These are phyloP conservation scores for Pelusios castaneus DNA, from an alignment of 2,113 vertebrate genomes.

Conservation along the genomic window DNA sequence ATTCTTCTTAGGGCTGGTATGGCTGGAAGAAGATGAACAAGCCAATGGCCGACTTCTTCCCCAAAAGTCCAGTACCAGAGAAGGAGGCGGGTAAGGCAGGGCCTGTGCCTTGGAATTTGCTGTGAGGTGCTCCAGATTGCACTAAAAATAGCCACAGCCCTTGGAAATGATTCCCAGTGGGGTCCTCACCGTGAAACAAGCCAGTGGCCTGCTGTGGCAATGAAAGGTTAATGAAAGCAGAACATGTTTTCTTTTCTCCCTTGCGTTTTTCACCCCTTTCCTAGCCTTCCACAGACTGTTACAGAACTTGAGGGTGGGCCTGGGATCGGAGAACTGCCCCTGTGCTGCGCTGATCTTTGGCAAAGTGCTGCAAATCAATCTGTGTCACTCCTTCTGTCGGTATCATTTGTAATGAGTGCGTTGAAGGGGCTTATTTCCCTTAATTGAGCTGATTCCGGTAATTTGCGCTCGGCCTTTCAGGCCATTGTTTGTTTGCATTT, in stretches of 20 bases:
- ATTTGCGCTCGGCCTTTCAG: not conserved
- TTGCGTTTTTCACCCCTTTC: not conserved
- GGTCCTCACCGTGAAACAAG: not conserved
- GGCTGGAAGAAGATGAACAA: not conserved
- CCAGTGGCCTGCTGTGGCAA: not conserved
- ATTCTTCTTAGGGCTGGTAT: not conserved
- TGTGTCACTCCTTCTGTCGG: not conserved
- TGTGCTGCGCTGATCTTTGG: not conserved
- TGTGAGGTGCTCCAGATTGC: not conserved
- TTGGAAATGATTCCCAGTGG: rapidly evolving
- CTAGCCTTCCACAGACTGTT: not conserved
- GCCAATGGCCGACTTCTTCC: not conserved
- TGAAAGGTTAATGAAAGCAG: not conserved
- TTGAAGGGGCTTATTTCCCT: not conserved
- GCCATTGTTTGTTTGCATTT: conserved; percentile 16
- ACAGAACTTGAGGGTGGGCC: not conserved
- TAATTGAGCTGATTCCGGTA: conserved; percentile 21
- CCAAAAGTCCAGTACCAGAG: not conserved
- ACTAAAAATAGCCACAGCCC: not conserved
- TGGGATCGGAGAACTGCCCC: not conserved
- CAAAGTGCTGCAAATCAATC: not conserved
- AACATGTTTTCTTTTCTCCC: not conserved
- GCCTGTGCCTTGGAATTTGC: not conserved
- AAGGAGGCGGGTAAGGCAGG: not conserved
- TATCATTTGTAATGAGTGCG: not conserved